These are phyloP conservation scores for Bolinopsis microptera DNA, from an alignment of 37 sponge, comb jelly and placozoan species.

Conservation along the genomic window DNA sequence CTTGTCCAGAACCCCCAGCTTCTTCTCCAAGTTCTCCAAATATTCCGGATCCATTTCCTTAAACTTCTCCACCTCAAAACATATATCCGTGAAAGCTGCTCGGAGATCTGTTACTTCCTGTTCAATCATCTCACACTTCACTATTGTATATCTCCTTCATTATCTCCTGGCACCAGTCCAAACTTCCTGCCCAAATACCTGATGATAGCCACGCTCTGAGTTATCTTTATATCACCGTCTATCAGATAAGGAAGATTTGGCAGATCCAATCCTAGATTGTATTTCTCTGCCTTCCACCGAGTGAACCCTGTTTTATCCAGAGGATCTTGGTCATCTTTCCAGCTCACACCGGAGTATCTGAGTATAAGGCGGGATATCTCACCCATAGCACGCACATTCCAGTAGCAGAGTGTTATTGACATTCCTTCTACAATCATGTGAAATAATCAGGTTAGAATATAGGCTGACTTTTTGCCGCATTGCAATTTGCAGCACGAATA, in stretches of 20 bases:
- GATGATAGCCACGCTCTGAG: not conserved
- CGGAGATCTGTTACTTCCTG: not conserved
- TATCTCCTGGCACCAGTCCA: slow-evolving; percentile 5
- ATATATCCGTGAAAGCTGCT: not conserved
- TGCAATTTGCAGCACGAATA: too few species aligned
- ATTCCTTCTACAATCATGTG: too few species aligned
- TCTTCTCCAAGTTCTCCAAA: not conserved
- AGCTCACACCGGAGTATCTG: not conserved
- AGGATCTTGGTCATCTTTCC: not conserved
- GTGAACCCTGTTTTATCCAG: not conserved
- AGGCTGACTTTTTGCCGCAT: too few species aligned
- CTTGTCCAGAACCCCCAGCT: not conserved
- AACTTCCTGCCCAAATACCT: slow-evolving; percentile 47
- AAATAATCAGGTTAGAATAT: too few species aligned
- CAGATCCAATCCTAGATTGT: not conserved
- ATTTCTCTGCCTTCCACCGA: not conserved
- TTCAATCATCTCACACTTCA: not conserved
- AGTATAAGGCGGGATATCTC: not conserved
- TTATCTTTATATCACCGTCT: slow-evolving; percentile 23
- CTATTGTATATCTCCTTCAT: too few species aligned
- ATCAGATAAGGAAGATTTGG: slow-evolving; percentile 41
- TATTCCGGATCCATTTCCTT: not conserved
- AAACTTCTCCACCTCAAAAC: not conserved
- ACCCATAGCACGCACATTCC: not conserved
- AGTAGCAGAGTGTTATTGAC: not conserved